Evolutionary conservation across 2,888 invertebrate species (phyloP).

Genomic region (Zele albiditarsus): DNA sequence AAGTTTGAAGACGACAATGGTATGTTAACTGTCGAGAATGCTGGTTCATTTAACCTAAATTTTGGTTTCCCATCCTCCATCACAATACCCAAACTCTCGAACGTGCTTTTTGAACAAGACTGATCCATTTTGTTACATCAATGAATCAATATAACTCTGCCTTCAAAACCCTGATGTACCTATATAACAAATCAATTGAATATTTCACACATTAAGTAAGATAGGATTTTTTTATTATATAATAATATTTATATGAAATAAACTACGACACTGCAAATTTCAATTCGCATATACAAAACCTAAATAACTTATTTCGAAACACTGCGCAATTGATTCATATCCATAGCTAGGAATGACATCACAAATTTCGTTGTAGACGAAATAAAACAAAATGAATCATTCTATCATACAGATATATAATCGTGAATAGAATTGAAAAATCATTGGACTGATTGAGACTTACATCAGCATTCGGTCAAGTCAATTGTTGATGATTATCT

Average conservation of each 20-base stretch:
- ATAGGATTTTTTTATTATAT: background rate
- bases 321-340: background rate
- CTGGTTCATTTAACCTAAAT: conserved; percentile 59
- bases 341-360: conserved; percentile 1
- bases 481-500: background rate
- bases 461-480: background rate
- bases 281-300: no score
- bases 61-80: conserved; percentile 57
- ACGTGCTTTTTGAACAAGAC: conserved; percentile 6
- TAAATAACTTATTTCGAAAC: background rate
- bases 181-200: background rate
- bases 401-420: background rate
- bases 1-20: conserved; percentile 45
- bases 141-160: no score
- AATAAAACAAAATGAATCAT: background rate
- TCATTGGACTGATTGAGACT: background rate
- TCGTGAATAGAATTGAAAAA: background rate
- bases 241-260: background rate
- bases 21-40: conserved; percentile 45
- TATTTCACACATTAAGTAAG: background rate
- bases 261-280: background rate
- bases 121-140: conserved; percentile 1
- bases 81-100: conserved; percentile 56
- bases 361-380: background rate
- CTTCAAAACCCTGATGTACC: background rate